Evolutionary conservation across 37 sponge, comb jelly and placozoan species (phyloP), one percentile per base, ranked within the genome.

Genomic region (Mnemiopsis leidyi): DNA sequence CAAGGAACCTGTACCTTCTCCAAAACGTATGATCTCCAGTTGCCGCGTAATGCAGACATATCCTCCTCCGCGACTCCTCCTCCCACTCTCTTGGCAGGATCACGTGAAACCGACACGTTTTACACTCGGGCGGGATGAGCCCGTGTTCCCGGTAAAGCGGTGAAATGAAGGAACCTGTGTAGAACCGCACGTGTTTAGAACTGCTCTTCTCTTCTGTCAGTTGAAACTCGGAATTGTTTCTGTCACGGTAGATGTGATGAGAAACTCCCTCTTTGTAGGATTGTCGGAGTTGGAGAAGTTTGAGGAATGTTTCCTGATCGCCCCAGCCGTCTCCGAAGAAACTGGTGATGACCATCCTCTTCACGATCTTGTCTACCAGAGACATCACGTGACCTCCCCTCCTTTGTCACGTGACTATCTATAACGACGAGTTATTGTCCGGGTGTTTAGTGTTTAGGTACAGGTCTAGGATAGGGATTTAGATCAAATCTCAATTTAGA

Each of bases 1-100:
- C 96, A 21, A 93, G 93, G 76, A 97, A 71, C 33, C 30, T 2
- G 18, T 96, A 92, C 68, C 97, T 68, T 0, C 97, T 75, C 96
- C 96, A 96, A 75, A 95, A 97, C 38, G 90, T 39, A 33, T 85
- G 90, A 61, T 85, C 90, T 23, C 90, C 90, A 28, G 90, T 85
- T 3, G 90, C 61, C 0, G 90, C 90, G 61, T 40, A 85, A 23
- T 40, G 90, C 26, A 85, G 48, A 37, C 90, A 85, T n/a, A 85
- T 61, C 82, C 82, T 3, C 61, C 61, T 85, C 61, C 26, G 9
- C 3, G 2, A 0, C 2, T 28, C 33, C n/a, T 5, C 25, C 23
- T 33, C 18, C 40, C 40, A 85, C n/a, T 85, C 48, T n/a, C 48
- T 5, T 13, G 90, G 90, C 25, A 85, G 48, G 40, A 23, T 38